Base-by-base conservation (phyloP, 2,797 vertebrate genomes). In the Ispidina picta region DNA sequence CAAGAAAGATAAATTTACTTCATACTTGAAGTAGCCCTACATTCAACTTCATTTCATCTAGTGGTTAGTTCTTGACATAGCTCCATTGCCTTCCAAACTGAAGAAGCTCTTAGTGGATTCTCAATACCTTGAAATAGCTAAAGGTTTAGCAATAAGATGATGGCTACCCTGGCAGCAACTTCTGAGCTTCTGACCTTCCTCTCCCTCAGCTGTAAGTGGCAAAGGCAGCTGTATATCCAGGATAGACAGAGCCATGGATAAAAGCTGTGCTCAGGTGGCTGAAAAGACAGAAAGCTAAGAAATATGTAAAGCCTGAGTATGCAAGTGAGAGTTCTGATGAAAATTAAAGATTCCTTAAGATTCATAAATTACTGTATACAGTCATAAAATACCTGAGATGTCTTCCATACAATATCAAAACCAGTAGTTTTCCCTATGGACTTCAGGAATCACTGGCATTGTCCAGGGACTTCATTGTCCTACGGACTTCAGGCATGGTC, bases 1-100 rank as follows among this genome's bases (percentile, higher is more conserved):
- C n/a, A 51, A 62, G 85, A 52, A 73, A 56, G 46, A 88, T 77
- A 94, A 93, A 79, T 90, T 58, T 73, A 76, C 81, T 90, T 90
- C 70, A 58, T 31, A 66, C 8, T 35, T 90, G 56, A 90, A 90
- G 68, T 25, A 82, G 60, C 49, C 56, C 88, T 76, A 25, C 23
- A 78, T 83, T 89, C 66, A 56, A 79, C 86, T 80, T 86, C 4
- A 58, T 43, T 89, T 89, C 54, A 90, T 88, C 64, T 65, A 88
- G 68, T 44, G 64, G 88, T 54, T 94, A 37, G 56, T 88, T 82
- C 80, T 79, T 90, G 80, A 92, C 68, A 79, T 3, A 89, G 28
- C 25, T 76, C 23, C 68, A 58, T 33, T 48, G 49, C 58, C 62
- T 94, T 73, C 64, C 54, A 73, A 54, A 48, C 51, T 86, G 62